Percentiles rank a stretch among this genome's conserved stretches.
These are phyloP conservation scores for Microcebus jonahi DNA, from an alignment of 2,113 vertebrate species.

Conservation along the genomic window DNA sequence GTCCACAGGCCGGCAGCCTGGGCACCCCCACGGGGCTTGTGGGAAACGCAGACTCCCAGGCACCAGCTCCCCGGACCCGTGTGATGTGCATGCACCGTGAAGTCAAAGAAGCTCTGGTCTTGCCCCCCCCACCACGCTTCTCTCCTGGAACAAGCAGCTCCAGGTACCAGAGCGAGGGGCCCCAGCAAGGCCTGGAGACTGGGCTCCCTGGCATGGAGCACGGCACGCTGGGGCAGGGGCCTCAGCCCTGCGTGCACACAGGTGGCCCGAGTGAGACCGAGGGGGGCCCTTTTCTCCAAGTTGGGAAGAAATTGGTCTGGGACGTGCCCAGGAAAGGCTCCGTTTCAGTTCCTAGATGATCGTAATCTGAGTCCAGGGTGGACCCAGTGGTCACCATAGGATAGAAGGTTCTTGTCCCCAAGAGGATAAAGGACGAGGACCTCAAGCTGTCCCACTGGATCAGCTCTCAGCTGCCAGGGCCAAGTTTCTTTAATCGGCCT, in stretches of 20 bases:
- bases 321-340: neutral
- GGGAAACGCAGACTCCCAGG: neutral
- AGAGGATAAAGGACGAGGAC: neutral
- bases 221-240: fast-evolving
- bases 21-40: fast-evolving
- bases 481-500: neutral
- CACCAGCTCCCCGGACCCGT: fast-evolving
- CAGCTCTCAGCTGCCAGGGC: neutral
- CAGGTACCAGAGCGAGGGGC: fast-evolving
- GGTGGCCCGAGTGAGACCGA: too few species aligned
- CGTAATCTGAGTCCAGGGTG: neutral
- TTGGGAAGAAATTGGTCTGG: neutral
- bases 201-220: fast-evolving
- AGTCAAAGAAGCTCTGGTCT: neutral
- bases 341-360: neutral
- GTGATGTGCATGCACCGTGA: fast-evolving
- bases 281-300: neutral
- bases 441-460: neutral
- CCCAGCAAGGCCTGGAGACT: neutral
- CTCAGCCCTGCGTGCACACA: fast-evolving
- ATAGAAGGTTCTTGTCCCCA: neutral
- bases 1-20: neutral
- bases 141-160: neutral
- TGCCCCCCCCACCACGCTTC: too few species aligned
- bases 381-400: too few species aligned